Percentiles rank a stretch among this genome's conserved stretches.
These are phyloP conservation scores for Apocheima hispidaria DNA, from an alignment of 2,888 invertebrate species.

Conservation along the genomic window DNA sequence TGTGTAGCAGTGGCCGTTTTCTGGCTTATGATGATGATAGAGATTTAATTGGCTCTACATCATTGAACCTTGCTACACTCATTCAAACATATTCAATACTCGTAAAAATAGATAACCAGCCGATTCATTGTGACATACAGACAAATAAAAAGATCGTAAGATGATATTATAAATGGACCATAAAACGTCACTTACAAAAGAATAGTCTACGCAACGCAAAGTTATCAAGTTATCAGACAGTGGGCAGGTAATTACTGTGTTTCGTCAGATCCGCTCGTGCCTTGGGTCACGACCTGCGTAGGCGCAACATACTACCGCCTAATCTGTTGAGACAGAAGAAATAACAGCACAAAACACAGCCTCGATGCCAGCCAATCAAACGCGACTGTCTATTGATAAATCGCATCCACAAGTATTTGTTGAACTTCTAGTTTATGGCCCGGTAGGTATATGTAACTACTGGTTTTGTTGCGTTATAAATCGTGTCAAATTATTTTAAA, in stretches of 20 bases:
- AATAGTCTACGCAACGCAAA: constrained; percentile 26
- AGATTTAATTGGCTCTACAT: too few species aligned
- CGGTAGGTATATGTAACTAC: constrained; percentile 38
- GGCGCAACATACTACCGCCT: constrained; percentile 60
- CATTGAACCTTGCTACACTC: constrained; percentile 2
- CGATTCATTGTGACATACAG: constrained; percentile 13
- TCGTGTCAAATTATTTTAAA: constrained; percentile 39
- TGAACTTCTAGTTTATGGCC: constrained; percentile 60
- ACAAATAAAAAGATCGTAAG: constrained; percentile 24
- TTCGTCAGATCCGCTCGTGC: constrained; percentile 55
- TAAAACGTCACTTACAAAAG: constrained; percentile 31
- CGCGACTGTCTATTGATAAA: constrained; percentile 61
- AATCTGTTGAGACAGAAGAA: constrained; percentile 44
- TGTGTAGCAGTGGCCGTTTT: too few species aligned
- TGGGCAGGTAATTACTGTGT: constrained; percentile 45
- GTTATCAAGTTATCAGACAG: constrained; percentile 45
- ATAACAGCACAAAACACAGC: constrained; percentile 22
- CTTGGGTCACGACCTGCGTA: constrained; percentile 71
- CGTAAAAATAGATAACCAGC: constrained; percentile 18
- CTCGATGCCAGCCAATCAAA: constrained; percentile 47
- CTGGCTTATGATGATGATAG: too few species aligned
- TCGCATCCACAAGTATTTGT: constrained; percentile 63
- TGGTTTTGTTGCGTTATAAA: constrained; percentile 38
- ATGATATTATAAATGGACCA: constrained; percentile 26
- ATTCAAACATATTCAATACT: constrained; percentile 13